Evolutionary conservation across 2,797 vertebrate species (phyloP).

Genomic region (Cynodonichthys magdalenae): DNA sequence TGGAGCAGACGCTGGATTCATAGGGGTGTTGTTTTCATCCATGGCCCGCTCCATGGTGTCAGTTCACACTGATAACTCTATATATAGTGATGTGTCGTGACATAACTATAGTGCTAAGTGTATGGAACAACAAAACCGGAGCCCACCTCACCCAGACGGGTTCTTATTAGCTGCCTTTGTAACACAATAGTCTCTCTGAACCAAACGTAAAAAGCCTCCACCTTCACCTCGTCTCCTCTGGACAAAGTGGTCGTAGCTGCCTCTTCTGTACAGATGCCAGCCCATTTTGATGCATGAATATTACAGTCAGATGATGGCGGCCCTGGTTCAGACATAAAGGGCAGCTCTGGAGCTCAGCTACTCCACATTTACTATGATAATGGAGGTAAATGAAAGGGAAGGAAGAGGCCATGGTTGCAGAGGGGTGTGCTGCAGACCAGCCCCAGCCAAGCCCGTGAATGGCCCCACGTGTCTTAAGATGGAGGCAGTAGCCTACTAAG

Average conservation of each 20-base stretch:
- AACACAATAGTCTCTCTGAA: constrained; percentile 74
- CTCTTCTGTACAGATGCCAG: constrained; percentile 89
- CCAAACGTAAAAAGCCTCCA: constrained; percentile 63
- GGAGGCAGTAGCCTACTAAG: constrained; percentile 89
- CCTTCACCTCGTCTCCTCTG: constrained; percentile 46
- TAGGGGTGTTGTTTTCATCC: constrained; percentile 95
- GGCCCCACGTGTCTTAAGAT: constrained; percentile 90
- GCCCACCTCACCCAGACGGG: constrained; percentile 71
- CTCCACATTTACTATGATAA: constrained; percentile 75
- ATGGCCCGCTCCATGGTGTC: constrained; percentile 87
- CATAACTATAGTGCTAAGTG: constrained; percentile 84
- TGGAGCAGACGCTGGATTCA: constrained; percentile 96
- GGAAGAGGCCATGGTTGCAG: constrained; percentile 58
- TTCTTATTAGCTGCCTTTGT: constrained; percentile 86
- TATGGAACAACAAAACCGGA: constrained; percentile 90
- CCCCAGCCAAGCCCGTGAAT: constrained; percentile 80
- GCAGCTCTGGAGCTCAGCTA: constrained; percentile 62
- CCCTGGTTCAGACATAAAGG: constrained; percentile 64
- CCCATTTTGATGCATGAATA: constrained; percentile 84
- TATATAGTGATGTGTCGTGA: constrained; percentile 91
- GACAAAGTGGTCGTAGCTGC: constrained; percentile 83
- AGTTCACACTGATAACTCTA: constrained; percentile 98
- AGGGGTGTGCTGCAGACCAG: constrained; percentile 58
- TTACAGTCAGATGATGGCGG: constrained; percentile 54
- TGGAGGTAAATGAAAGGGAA: constrained; percentile 70